These are phyloP conservation scores for Poliocrania exsul DNA, from an alignment of 2,797 vertebrate genomes.

Conservation along the genomic window DNA sequence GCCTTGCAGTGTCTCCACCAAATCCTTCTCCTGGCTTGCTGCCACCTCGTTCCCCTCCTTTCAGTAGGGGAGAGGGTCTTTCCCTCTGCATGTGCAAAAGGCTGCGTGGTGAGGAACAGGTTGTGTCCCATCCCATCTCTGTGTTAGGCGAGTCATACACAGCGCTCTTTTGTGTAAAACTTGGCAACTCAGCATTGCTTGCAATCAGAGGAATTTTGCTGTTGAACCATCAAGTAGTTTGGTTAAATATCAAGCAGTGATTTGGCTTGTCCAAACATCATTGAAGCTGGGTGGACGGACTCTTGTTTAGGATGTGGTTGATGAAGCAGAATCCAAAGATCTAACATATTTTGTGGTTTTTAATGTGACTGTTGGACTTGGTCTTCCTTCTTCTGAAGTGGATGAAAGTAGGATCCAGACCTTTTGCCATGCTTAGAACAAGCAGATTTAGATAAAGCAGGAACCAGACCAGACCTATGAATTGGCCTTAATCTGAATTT, in stretches of 20 bases:
- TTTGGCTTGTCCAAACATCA: not conserved
- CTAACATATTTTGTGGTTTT: not conserved
- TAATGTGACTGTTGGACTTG: not conserved
- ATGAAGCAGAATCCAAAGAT: not conserved
- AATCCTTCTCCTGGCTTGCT: not conserved
- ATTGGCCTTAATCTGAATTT: not conserved
- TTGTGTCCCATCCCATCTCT: not conserved
- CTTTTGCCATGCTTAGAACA: not conserved
- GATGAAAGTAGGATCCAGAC: not conserved
- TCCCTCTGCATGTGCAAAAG: fast-evolving
- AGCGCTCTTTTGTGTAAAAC: not conserved
- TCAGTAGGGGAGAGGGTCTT: not conserved
- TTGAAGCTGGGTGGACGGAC: not conserved
- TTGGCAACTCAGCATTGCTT: not conserved
- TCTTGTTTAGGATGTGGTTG: not conserved
- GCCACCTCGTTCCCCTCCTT: not conserved
- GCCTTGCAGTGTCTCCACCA: not conserved
- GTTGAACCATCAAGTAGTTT: constrained; percentile 2
- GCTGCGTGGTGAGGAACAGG: not conserved
- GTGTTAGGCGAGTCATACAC: not conserved
- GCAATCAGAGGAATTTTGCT: not conserved
- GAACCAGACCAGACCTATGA: not conserved
- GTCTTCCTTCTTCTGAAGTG: not conserved
- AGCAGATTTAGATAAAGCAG: not conserved
- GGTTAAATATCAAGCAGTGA: constrained; percentile 20